Evolutionary conservation across 2,888 invertebrate genomes (phyloP).

Genomic region (Orchesellides sinensis): DNA sequence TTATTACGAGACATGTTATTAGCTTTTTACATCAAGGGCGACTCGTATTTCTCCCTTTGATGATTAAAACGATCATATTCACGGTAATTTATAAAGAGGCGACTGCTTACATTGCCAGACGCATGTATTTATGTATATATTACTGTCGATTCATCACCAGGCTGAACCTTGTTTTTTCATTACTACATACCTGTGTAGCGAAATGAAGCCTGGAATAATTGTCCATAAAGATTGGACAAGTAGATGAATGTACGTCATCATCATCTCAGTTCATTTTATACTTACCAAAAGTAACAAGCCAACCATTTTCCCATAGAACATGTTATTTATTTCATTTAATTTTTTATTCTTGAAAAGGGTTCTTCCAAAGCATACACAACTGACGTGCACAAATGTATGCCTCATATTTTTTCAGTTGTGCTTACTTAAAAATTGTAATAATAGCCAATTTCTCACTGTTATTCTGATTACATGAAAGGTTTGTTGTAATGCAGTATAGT

Average conservation of each 20-base stretch:
- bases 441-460: constrained; percentile 42
- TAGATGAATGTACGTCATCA: too few relatives aligned
- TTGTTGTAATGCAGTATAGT: not conserved
- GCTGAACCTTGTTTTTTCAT: too few relatives aligned
- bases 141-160: not conserved
- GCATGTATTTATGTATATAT: not conserved
- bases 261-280: too few relatives aligned
- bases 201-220: not conserved
- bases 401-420: constrained; percentile 11
- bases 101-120: not conserved
- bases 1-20: not conserved
- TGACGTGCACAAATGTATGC: constrained; percentile 28
- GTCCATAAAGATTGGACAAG: too few relatives aligned
- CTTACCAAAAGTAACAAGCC: not conserved
- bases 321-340: constrained; percentile 11
- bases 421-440: constrained; percentile 22
- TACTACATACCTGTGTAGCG: not conserved
- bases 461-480: constrained; percentile 13
- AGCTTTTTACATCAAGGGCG: too few relatives aligned
- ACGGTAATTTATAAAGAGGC: not conserved
- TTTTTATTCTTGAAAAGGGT: not conserved
- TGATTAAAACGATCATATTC: not conserved
- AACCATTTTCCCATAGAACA: not conserved
- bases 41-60: not conserved
- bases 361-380: not conserved